Percentiles rank a stretch among this genome's conserved stretches.
These are phyloP conservation scores for Drosophila rellima DNA, from an alignment of 2,888 invertebrate species.

Conservation along the genomic window DNA sequence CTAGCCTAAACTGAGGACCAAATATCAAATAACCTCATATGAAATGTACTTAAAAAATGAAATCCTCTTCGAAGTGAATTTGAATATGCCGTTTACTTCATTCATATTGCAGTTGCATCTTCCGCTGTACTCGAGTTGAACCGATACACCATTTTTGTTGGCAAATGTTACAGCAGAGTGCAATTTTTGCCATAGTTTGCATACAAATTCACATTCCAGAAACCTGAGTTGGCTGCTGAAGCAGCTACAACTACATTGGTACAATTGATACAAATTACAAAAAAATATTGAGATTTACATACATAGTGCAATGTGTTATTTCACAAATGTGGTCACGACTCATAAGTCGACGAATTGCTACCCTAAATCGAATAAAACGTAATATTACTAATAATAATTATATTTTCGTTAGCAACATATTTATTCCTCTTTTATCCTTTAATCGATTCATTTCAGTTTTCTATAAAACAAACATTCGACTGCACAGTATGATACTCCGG, in stretches of 20 bases:
- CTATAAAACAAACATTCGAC: background rate
- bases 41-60: conserved; percentile 34
- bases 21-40: conserved; percentile 3
- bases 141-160: conserved; percentile 54
- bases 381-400: no score
- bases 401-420: background rate
- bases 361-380: background rate
- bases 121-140: conserved; percentile 15
- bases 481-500: background rate
- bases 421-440: background rate
- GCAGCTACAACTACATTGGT: conserved; percentile 7
- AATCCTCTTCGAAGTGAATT: conserved; percentile 48
- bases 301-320: conserved; percentile 52
- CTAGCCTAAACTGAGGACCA: background rate
- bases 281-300: conserved; percentile 35
- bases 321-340: conserved; percentile 46
- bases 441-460: no score
- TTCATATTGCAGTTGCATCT: conserved; percentile 27
- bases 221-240: conserved; percentile 10
- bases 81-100: conserved; percentile 32
- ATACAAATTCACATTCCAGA: conserved; percentile 58
- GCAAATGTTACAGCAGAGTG: conserved; percentile 63
- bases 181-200: conserved; percentile 66
- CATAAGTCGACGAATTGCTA: background rate
- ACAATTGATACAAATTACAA: conserved; percentile 60